Percentiles rank a stretch among this genome's conserved stretches.
Evolutionary conservation across 2,113 vertebrate species (phyloP).

Genomic region (Astatotilapia flaviijosephi): DNA sequence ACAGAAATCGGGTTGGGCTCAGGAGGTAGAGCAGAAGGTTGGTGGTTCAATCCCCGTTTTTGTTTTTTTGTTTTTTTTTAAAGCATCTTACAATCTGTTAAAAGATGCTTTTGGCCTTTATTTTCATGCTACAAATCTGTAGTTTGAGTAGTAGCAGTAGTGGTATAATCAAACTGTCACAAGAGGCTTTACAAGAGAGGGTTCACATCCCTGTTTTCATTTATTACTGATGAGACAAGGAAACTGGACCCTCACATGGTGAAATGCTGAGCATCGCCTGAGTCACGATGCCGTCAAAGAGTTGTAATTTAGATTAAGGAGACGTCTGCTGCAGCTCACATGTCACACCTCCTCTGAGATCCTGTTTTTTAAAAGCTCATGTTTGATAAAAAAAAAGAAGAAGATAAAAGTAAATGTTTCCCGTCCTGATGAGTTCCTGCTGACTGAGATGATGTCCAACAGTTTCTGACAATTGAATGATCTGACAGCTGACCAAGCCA

Average conservation of each 20-base stretch:
- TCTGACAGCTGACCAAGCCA: slow-evolving; percentile 86
- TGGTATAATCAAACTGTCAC: background rate
- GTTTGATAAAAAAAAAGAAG: background rate
- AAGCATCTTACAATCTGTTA: background rate
- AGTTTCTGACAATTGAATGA: slow-evolving; percentile 87
- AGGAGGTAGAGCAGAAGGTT: background rate
- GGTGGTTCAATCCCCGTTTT: accelerated
- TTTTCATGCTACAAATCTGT: background rate
- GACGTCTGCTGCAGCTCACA: background rate
- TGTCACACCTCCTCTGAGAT: background rate
- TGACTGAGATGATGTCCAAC: slow-evolving; percentile 98
- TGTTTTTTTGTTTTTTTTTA: no score
- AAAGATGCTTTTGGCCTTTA: background rate
- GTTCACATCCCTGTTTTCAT: background rate
- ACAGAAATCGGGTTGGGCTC: background rate
- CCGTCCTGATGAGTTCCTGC: slow-evolving; percentile 90
- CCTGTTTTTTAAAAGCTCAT: background rate
- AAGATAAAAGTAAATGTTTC: background rate
- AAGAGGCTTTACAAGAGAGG: background rate
- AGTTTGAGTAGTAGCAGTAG: background rate
- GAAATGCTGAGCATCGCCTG: background rate
- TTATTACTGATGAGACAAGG: background rate
- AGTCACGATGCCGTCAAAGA: background rate
- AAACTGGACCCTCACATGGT: background rate
- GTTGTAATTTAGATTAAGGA: background rate